These are phyloP conservation scores for Phyllostomus discolor DNA, from an alignment of 2,113 vertebrate genomes.

Conservation along the genomic window DNA sequence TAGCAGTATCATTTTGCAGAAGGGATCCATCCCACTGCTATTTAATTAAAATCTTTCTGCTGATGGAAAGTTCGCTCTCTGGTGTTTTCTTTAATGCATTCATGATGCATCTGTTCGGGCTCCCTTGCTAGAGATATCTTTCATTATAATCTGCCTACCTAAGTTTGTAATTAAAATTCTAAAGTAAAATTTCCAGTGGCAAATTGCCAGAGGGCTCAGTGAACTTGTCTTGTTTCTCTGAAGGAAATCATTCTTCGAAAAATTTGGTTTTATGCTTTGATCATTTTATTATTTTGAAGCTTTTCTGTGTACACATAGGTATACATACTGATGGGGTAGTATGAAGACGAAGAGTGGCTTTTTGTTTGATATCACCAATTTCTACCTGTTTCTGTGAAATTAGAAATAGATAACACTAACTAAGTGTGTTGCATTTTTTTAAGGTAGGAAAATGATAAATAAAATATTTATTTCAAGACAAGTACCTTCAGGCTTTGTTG, in stretches of 20 bases:
- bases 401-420: neutral
- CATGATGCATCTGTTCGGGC: constrained; percentile 80
- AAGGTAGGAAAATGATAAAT: neutral
- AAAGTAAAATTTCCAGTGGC: constrained; percentile 79
- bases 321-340: neutral
- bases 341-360: neutral
- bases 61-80: constrained; percentile 83
- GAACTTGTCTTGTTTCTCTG: constrained; percentile 56
- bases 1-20: constrained; percentile 74
- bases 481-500: neutral
- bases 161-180: constrained; percentile 86
- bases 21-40: constrained; percentile 73
- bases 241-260: constrained; percentile 43
- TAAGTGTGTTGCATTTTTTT: neutral
- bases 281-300: constrained; percentile 30
- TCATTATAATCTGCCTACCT: constrained; percentile 85
- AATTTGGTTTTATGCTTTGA: constrained; percentile 1
- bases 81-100: constrained; percentile 84
- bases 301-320: neutral
- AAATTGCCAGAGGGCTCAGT: constrained; percentile 65
- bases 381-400: neutral
- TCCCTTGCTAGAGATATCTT: constrained; percentile 81
- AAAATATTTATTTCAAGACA: neutral
- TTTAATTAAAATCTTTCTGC: constrained; percentile 85
- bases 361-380: neutral